Base-by-base conservation (phyloP, 2,888 invertebrate species). In the Clanis bilineata region DNA sequence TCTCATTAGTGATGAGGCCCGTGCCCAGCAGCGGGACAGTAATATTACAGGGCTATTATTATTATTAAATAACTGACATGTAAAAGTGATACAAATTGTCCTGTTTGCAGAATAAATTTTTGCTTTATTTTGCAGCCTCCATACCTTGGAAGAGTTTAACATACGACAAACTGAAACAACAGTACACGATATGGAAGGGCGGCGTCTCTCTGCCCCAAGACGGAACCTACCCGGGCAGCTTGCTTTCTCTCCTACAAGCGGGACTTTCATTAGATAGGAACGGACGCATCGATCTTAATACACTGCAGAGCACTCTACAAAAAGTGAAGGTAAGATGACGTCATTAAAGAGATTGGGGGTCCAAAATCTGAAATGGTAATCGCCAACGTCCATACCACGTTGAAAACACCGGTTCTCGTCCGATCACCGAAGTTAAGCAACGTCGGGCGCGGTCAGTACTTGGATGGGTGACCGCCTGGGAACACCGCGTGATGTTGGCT, bases 371-470 rank as follows among this genome's bases (percentile, higher is more conserved):
- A 9, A 0, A 3, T 1, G 2, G 3, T 7, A 18, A 0, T 61
- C 60, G 67, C 68, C 68, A 69, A 70, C 71, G 70, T 69, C 69
- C 70, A 70, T 70, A 71, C 71, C 64, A 71, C 78, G 82, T 83
- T 85, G 82, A 85, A 83, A 67, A 82, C 83, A 83, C 83, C 83
- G 84, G 83, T 84, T 85, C 83, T 85, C 85, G 85, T 86, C 85
- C 85, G 85, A 87, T 86, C 85, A 87, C 85, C 84, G 85, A 84
- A 84, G 85, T 85, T 82, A 86, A 85, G 83, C 86, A 85, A 83
- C 85, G 77, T 86, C 82, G 85, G 85, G 84, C 85, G 83, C 73
- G 81, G 81, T 86, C 84, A 85, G 85, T 86, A 85, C 85, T 84
- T 87, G 83, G 85, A 86, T 86, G 85, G 85, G 85, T 85, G 85